Conservation (phyloP, 2,113 vertebrate species). For the Cryptomyrus ogoouensis region DNA sequence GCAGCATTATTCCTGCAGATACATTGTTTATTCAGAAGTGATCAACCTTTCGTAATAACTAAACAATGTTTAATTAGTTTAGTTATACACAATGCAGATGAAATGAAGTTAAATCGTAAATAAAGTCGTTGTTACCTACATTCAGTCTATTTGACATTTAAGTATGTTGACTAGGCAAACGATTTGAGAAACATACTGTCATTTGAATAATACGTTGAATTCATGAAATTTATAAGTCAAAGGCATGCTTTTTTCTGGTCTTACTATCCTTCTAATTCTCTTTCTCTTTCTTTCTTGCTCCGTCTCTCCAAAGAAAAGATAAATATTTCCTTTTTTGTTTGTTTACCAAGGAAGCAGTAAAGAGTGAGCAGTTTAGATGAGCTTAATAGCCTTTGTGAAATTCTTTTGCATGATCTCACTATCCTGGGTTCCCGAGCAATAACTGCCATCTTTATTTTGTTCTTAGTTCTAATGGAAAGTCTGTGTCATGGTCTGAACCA, state of each 20-base stretch:
- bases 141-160: neutral
- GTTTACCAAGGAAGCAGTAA: conserved; percentile 2
- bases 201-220: neutral
- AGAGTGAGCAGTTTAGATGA: neutral
- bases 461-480: conserved; percentile 99
- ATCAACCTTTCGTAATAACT: neutral
- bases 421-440: conserved; percentile 53
- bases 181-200: neutral
- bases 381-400: conserved; percentile 3
- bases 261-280: conserved; percentile 1
- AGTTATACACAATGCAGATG: neutral
- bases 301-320: conserved; percentile 1
- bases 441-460: conserved; percentile 87
- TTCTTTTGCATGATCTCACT: conserved; percentile 13
- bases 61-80: neutral
- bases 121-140: neutral
- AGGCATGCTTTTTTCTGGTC: neutral
- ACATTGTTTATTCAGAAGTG: neutral
- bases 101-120: neutral
- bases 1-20: neutral
- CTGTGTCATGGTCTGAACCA: conserved; percentile 99
- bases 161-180: neutral
- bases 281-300: conserved; percentile 1
- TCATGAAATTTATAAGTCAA: neutral
- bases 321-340: neutral